Conservation (phyloP, 2,797 vertebrate genomes). For the Eremophila alpestris region DNA sequence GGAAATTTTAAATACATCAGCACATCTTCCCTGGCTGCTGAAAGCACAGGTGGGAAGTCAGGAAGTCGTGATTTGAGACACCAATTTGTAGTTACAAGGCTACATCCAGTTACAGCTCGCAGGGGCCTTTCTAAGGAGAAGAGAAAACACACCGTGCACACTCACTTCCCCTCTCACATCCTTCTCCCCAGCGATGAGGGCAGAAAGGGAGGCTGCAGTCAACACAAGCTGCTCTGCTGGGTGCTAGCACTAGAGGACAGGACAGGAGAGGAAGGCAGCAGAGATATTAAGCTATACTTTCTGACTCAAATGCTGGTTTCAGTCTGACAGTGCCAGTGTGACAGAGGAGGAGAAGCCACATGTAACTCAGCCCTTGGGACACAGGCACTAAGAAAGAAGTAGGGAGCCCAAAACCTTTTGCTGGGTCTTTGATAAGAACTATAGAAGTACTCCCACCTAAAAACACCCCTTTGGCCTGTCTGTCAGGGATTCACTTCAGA, state of each 20-base stretch:
- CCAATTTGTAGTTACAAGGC: accelerated
- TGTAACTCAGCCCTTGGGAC: background rate
- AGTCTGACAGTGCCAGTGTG: background rate
- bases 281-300: accelerated
- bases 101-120: background rate
- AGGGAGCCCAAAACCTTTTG: background rate
- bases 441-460: background rate
- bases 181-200: background rate
- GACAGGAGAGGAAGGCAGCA: background rate
- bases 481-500: background rate
- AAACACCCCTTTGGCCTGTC: background rate
- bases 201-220: background rate
- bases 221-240: background rate
- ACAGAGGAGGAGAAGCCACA: background rate
- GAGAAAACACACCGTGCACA: accelerated
- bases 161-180: background rate
- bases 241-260: background rate
- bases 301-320: background rate
- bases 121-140: background rate
- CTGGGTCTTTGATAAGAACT: background rate
- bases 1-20: background rate
- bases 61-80: background rate
- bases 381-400: accelerated
- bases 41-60: background rate
- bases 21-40: background rate